These are phyloP conservation scores for Microtus richardsoni DNA, from an alignment of 2,113 vertebrate genomes.

Conservation along the genomic window DNA sequence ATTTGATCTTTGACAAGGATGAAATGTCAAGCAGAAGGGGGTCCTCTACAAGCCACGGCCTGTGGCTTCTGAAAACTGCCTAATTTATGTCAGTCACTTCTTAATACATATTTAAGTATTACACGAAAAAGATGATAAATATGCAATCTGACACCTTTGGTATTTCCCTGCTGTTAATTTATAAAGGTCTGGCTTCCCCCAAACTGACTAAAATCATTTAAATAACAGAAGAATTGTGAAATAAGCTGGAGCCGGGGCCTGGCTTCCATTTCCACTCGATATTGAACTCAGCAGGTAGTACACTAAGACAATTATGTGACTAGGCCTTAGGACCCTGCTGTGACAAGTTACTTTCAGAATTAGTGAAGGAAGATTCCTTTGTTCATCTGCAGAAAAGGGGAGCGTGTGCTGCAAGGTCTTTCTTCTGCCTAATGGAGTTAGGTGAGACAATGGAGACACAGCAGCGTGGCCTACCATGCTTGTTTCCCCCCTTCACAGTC, in stretches of 20 bases:
- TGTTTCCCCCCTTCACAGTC: constrained; percentile 34
- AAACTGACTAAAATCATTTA: constrained; percentile 91
- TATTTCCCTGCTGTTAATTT: constrained; percentile 93
- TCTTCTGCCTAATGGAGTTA: constrained; percentile 53
- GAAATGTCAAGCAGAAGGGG: constrained; percentile 94
- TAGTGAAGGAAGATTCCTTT: constrained; percentile 87
- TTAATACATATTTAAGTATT: constrained; percentile 94
- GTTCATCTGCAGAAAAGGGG: constrained; percentile 81
- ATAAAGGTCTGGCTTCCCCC: constrained; percentile 92
- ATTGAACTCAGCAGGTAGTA: constrained; percentile 95
- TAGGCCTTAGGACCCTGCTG: constrained; percentile 89
- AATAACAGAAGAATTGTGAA: constrained; percentile 90
- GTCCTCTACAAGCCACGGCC: constrained; percentile 92
- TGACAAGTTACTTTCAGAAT: constrained; percentile 88
- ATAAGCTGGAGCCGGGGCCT: constrained; percentile 88
- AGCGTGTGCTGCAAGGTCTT: constrained; percentile 68
- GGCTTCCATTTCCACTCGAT: constrained; percentile 97
- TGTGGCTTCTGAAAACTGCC: constrained; percentile 93
- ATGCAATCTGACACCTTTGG: constrained; percentile 92
- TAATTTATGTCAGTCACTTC: constrained; percentile 94
- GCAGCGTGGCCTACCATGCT: background rate
- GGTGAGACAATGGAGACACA: constrained; percentile 57
- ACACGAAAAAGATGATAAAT: constrained; percentile 91
- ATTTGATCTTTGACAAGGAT: constrained; percentile 96
- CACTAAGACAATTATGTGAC: constrained; percentile 96